Base-by-base conservation (phyloP, 92 coral and sea anemone genomes). In the Porites evermanni region DNA sequence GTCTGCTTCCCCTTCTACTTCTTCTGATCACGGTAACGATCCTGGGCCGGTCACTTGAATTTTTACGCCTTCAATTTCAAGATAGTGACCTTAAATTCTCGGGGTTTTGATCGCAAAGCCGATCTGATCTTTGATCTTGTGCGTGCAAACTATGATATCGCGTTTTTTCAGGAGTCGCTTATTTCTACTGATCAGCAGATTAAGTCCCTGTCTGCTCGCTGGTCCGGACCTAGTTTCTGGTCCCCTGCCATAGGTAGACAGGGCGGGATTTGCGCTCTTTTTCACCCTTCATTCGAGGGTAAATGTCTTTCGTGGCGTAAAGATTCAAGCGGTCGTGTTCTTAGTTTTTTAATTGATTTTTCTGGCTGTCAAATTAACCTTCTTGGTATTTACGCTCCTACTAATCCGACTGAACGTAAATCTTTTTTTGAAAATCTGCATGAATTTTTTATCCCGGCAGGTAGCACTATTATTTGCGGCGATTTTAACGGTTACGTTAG, bases 401-500 rank as follows among this genome's bases (percentile, higher is more conserved):
- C 77, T 1, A 58, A 64, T 21, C n/a, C 32, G 2, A 61, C 78
- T 12, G 86, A 82, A 7, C 83, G 94, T 1, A 70, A 73, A 1
- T 14, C 1, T 7, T 91, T 75, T 23, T 78, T 77, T 51, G 60
- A 78, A 9, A 6, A n/a, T 1, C 23, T 91, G 2, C 85, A 71
- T 7, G 61, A 81, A 0, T 75, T 17, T 60, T 79, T 91, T 1
- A 38, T 82, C 1, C 73, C 86, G 0, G 58, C 60, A 4, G 24
- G 16, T 0, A 64, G 64, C 1, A 0, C 78, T 1, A 52, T 90
- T 0, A 3, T 90, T 0, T 90, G 74, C 1, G 93, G 93, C 0
- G 91, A 90, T 29, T 90, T 90, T 14, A 87, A 91, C 26, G 78
- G 89, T 52, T 12, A 76, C 4, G 89, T 78, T 17, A 18, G 16